Evolutionary conservation across 2,797 vertebrate species (phyloP).

Genomic region (Sphaeramia orbicularis): DNA sequence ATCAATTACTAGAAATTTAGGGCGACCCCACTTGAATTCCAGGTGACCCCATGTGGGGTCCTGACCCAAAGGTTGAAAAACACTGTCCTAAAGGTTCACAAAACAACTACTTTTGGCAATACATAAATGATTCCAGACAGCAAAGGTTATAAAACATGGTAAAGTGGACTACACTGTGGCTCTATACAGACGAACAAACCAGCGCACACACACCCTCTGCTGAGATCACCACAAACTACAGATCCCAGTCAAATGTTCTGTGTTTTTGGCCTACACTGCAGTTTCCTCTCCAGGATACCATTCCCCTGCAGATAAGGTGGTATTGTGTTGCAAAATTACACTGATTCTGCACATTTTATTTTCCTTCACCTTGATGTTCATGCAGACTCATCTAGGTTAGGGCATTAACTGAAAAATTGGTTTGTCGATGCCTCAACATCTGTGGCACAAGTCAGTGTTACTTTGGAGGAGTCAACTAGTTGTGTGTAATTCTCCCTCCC

Average conservation of each 20-base stretch:
- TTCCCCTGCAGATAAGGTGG: conserved; percentile 11
- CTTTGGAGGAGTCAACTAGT: no score
- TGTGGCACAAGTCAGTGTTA: no score
- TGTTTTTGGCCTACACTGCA: conserved; percentile 7
- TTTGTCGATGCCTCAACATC: no score
- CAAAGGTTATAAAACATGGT: background rate
- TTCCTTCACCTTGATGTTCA: background rate
- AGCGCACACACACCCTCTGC: conserved; percentile 62
- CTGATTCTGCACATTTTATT: conserved; percentile 6
- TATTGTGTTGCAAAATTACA: conserved; percentile 11
- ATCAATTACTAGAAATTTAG: no score
- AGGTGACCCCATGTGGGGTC: no score
- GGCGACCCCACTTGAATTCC: no score
- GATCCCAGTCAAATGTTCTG: background rate
- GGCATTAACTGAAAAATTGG: no score
- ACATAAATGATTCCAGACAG: no score
- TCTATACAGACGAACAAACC: background rate
- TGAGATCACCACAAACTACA: conserved; percentile 62
- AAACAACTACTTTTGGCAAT: no score
- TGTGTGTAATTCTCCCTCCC: no score
- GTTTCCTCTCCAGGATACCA: background rate
- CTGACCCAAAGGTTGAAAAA: no score
- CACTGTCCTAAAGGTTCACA: no score
- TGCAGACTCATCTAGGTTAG: background rate
- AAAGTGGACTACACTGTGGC: background rate